phyloP scores from a whole-genome alignment of 2,113 vertebrate species.

The Grammomys surdaster region DNA sequence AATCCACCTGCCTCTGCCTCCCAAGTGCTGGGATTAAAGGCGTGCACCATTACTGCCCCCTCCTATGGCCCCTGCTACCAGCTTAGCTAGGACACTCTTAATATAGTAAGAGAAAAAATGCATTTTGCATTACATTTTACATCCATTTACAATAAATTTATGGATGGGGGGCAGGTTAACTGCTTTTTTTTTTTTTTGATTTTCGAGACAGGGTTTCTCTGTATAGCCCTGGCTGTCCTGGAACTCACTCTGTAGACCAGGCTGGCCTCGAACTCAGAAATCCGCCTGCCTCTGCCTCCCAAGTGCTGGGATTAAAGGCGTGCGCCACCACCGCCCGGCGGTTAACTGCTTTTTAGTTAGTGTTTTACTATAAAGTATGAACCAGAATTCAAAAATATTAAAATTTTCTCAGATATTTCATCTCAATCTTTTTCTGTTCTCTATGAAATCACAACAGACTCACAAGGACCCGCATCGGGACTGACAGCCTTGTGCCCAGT shows the following conservation, averaged over 20 bases:
- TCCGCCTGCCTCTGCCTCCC: too few species aligned
- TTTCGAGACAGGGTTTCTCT: too few species aligned
- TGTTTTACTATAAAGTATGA: slow-evolving; percentile 42
- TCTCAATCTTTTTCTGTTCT: not conserved
- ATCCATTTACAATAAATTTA: not conserved
- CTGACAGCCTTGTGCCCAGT: slow-evolving; percentile 49
- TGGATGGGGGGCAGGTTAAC: not conserved
- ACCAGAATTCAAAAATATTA: slow-evolving; percentile 54
- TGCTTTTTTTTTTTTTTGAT: too few species aligned
- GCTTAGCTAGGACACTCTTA: not conserved
- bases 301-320: too few species aligned
- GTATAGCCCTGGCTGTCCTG: too few species aligned
- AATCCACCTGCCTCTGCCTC: not conserved
- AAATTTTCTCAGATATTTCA: slow-evolving; percentile 3
- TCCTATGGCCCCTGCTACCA: not conserved
- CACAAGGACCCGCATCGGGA: not conserved
- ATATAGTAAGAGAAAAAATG: slow-evolving; percentile 19
- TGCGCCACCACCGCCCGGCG: too few species aligned
- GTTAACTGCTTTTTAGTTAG: slow-evolving; percentile 25
- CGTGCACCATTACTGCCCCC: not conserved
- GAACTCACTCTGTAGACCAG: too few species aligned
- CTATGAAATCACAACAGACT: slow-evolving; percentile 9
- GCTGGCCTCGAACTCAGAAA: too few species aligned
- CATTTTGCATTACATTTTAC: not conserved
- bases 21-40: not conserved